A percentile compares a stretch with the other conserved stretches of the same genome.
These are phyloP conservation scores for Arvicola amphibius DNA, from an alignment of 2,797 vertebrate species.

Conservation along the genomic window DNA sequence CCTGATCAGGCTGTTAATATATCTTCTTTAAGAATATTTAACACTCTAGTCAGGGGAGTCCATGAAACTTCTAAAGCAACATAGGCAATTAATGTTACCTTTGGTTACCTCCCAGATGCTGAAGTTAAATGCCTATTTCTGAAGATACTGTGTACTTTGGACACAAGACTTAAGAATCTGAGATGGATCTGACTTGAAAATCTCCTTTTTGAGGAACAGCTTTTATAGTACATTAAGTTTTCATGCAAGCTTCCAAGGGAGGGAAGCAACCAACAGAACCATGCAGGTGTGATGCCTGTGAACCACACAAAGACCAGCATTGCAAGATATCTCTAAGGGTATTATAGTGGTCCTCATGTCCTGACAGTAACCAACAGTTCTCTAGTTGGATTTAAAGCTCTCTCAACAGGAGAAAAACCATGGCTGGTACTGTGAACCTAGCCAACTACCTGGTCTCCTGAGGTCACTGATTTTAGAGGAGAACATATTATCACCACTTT, in stretches of 20 bases:
- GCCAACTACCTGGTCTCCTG: not conserved
- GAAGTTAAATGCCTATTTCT: not conserved
- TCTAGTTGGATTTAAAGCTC: not conserved
- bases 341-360: not conserved
- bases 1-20: too few relatives aligned
- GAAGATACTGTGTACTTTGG: not conserved
- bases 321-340: not conserved
- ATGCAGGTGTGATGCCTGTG: not conserved
- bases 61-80: not conserved
- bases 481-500: not conserved
- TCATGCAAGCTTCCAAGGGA: not conserved
- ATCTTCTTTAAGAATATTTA: not conserved
- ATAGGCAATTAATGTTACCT: not conserved
- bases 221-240: not conserved
- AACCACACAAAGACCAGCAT: not conserved
- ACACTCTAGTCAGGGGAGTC: not conserved
- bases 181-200: not conserved
- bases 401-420: not conserved
- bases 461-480: not conserved
- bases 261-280: not conserved
- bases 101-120: not conserved
- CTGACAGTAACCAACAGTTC: not conserved
- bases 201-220: not conserved
- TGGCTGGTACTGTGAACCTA: not conserved
- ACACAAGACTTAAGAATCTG: not conserved